These are phyloP conservation scores for Abramis brama DNA, from an alignment of 2,113 vertebrate species.

Conservation along the genomic window DNA sequence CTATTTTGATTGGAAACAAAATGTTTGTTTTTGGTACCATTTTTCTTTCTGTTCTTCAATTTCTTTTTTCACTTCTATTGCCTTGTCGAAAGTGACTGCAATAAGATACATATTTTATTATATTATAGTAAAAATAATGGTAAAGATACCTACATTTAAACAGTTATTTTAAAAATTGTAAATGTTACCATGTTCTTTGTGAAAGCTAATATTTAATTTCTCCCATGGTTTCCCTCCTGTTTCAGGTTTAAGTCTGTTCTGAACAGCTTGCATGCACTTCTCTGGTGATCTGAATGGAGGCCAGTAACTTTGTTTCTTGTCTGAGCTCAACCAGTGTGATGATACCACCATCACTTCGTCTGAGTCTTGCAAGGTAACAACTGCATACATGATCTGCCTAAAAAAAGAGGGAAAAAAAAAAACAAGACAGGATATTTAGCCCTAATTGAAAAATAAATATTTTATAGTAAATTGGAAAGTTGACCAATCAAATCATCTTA, in stretches of 20 bases:
- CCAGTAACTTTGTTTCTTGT: neutral
- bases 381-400: neutral
- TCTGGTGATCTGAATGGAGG: slow-evolving; percentile 22
- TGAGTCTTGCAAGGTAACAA: slow-evolving; percentile 4
- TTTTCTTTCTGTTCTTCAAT: neutral
- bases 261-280: neutral
- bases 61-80: neutral
- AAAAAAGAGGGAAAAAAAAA: neutral
- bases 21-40: neutral
- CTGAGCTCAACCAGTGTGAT: neutral
- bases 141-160: neutral
- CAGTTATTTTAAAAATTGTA: neutral
- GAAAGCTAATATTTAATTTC: neutral
- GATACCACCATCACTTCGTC: neutral
- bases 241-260: neutral
- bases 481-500: neutral
- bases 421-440: too few relatives aligned
- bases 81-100: neutral
- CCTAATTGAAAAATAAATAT: neutral
- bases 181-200: neutral
- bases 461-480: neutral
- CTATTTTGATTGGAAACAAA: neutral
- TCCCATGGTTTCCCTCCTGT: neutral
- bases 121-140: neutral
- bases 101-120: neutral